Base-by-base conservation (phyloP, 2,888 invertebrate genomes). In the Nezara viridula region DNA sequence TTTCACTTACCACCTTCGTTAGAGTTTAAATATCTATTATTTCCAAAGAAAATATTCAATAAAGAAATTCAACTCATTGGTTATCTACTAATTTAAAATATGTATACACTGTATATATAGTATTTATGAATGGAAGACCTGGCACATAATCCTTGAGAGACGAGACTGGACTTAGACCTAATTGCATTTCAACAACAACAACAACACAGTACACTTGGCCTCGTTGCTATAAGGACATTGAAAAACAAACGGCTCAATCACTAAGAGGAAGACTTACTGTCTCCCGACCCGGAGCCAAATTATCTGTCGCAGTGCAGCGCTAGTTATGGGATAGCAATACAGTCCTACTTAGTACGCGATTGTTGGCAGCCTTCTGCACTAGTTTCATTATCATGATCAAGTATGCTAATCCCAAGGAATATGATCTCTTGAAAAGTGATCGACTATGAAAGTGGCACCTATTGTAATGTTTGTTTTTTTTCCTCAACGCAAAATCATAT, bases 171-270 rank as follows among this genome's bases (percentile, higher is more conserved):
- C 66, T 32, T 19, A 19, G 66, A 32, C 16, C 16, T 32, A 19
- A 32, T 32, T 32, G 19, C 66, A 32, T 12, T 10, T 44, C n/a
- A n/a, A 10, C 9, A 32, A 73, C 37, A 2, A 37, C 37, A 77
- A 81, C 14, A 44, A 81, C 21, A 24, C 24, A 44, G 24, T n/a
- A 5, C 40, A 81, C 44, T 81, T 86, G 32, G 60, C 37, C 86
- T 55, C 37, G 24, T 40, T 40, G 40, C 7, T 14, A 5, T 14
- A 14, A 37, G 55, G 55, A 55, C 60, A 86, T 60, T 86, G 60
- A 86, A 86, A 86, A 86, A 86, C 86, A 86, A 55, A 60, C 86
- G 86, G 27, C 60, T 86, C 37, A 86, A 86, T 86, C 86, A 86
- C 86, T n/a, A 86, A 50, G 32, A 2, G 10, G 19, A 52, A 55